Evolutionary conservation across 2,113 vertebrate genomes (phyloP), one percentile per base, ranked within the genome.

Genomic region (Urocitellus parryii): DNA sequence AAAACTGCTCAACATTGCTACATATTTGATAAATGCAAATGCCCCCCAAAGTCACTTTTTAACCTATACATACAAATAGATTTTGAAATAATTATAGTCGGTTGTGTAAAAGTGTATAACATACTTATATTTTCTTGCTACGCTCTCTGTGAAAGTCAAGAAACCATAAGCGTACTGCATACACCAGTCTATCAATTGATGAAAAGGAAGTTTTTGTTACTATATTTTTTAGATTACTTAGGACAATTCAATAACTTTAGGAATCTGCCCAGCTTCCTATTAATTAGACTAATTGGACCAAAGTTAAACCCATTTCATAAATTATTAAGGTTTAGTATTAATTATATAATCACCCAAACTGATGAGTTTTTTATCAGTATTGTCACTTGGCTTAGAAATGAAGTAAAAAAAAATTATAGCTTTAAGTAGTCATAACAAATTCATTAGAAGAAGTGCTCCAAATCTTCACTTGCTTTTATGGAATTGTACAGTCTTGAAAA

Each of bases 241-340:
- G 0, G n/a, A 14, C 25, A 88, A 73, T 79, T 1, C 84, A 92
- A 25, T 97, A 32, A 48, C 77, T 56, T 94, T 1, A 96, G 93
- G 16, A 91, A 0, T 8, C 34, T 77, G 32, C 85, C 48, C 42
- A 89, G 22, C 3, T 91, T 77, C 39, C 6, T 88, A n/a, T 85
- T 94, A 84, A 93, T 93, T 96, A 87, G 14, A 48, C 42, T 88
- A 91, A 95, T 85, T 89, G 61, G 65, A 93, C 4, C 27, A 85
- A 85, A 88, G 67, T 80, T 84, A 82, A 89, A 83, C 2, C 68
- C 18, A 70, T n/a, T 95, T 72, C 11, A 72, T 78, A 90, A 85
- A 94, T 85, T 95, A 79, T 94, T 97, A 65, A 84, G 85, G n/a
- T 85, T 84, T 91, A 45, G 17, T 56, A 58, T 83, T 82, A 90